Evolutionary conservation across 2,888 invertebrate species (phyloP).

Genomic region (Phorcus lineatus): DNA sequence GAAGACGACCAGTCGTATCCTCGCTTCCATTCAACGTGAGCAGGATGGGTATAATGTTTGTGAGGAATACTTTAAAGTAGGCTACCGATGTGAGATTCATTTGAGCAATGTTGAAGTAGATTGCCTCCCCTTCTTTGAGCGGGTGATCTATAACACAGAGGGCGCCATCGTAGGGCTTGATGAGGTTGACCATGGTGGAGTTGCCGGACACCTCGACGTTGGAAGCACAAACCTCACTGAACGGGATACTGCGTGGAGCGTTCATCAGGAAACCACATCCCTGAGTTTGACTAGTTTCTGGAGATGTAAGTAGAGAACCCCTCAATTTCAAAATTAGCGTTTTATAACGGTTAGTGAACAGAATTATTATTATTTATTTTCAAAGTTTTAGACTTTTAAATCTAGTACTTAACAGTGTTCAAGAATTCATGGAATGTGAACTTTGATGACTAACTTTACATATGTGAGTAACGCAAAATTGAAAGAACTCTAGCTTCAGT

Average conservation of each 20-base stretch:
- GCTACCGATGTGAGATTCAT: background rate
- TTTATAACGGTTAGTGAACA: too few relatives aligned
- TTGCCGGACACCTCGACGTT: background rate
- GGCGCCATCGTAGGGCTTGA: constrained; percentile 3
- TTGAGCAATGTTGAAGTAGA: constrained; percentile 5
- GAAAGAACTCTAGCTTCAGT: too few relatives aligned
- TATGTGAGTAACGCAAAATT: too few relatives aligned
- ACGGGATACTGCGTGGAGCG: background rate
- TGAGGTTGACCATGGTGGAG: background rate
- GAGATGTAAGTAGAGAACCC: background rate
- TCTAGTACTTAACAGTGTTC: too few relatives aligned
- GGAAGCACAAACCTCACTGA: background rate
- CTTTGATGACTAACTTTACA: too few relatives aligned
- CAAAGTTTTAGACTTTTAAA: too few relatives aligned
- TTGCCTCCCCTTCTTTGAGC: constrained; percentile 1
- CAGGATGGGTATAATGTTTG: background rate
- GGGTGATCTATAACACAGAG: constrained; percentile 9
- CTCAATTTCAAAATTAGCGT: too few relatives aligned
- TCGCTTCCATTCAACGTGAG: background rate
- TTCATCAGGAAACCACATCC: background rate
- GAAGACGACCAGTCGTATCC: background rate
- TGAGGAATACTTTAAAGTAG: background rate
- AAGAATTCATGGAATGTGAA: too few relatives aligned
- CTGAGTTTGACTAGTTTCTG: background rate
- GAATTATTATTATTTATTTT: too few relatives aligned